phyloP scores from a whole-genome alignment of 2,113 vertebrate genomes.

The Syrrhaptes paradoxus region DNA sequence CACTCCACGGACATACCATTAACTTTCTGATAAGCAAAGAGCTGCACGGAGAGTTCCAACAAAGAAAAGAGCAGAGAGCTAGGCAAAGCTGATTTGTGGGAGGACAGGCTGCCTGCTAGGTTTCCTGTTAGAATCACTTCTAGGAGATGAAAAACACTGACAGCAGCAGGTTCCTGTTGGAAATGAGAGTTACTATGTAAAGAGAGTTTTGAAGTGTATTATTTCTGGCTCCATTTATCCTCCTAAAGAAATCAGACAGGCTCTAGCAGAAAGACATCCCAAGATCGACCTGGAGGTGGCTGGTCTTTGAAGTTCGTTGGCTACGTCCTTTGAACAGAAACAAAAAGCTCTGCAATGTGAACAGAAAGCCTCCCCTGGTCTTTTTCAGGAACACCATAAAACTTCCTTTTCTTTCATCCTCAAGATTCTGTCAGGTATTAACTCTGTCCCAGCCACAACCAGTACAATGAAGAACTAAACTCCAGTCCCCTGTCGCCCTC shows the following conservation, averaged over 20 bases:
- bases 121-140: not conserved
- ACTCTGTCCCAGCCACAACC: not conserved
- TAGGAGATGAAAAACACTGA: not conserved
- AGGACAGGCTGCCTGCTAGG: not conserved
- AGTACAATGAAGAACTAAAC: not conserved
- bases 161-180: not conserved
- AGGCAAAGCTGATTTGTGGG: not conserved
- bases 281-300: not conserved
- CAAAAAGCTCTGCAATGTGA: fast-evolving
- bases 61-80: not conserved
- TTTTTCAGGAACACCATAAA: not conserved
- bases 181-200: not conserved
- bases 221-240: not conserved
- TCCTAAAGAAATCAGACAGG: not conserved
- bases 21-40: not conserved
- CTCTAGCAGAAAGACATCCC: not conserved
- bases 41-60: not conserved
- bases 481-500: not conserved
- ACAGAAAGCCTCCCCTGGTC: not conserved
- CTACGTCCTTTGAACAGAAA: not conserved
- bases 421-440: not conserved
- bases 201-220: not conserved
- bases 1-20: not conserved
- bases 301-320: not conserved
- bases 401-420: not conserved